Base-by-base conservation (phyloP, 2,797 vertebrate species). In the Tarsius wallacei region DNA sequence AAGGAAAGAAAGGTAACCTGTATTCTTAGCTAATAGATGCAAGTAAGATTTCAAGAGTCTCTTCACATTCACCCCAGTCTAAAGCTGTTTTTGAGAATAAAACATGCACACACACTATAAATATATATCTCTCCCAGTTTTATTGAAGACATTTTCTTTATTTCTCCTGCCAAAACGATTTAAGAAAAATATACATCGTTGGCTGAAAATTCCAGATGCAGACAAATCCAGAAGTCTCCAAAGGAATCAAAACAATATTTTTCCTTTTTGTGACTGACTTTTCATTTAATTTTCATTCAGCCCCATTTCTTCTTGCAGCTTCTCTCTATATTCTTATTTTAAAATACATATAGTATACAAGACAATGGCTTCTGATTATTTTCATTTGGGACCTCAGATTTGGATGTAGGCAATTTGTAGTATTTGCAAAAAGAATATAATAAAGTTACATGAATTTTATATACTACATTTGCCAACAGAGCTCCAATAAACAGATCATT, bases 311-410 rank as follows among this genome's bases (percentile, higher is more conserved):
- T 6, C 78, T 96, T 36, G 81, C 36, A 55, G 61, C 86, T 71
- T 81, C 55, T 87, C 28, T 93, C 90, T n/a, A 59, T 68, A 95
- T 80, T 91, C 76, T 93, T 90, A 91, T 59, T 96, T 95, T 73
- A 90, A 93, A 88, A 36, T 36, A 63, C 4, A 82, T 76, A 73
- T 57, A 70, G 84, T 31, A 31, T 55, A 78, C 19, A 74, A 96
- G 49, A 85, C 28, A 97, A 61, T 36, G 28, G 16, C 15, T 11
- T 82, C 55, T 86, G 17, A 83, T 42, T 89, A 77, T 33, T 93
- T 87, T 51, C 55, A 91, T 76, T 31, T 1, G 3, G 12, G 24
- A 31, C 9, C 59, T 68, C 49, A 89, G 42, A 76, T 95, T 77
- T 70, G 17, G 7, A 88, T 51, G 21, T 53, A 53, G 16, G 5